A percentile compares a stretch with the other conserved stretches of the same genome.
Evolutionary conservation across 2,888 invertebrate species (phyloP).

Genomic region (Lomographa bimaculata): DNA sequence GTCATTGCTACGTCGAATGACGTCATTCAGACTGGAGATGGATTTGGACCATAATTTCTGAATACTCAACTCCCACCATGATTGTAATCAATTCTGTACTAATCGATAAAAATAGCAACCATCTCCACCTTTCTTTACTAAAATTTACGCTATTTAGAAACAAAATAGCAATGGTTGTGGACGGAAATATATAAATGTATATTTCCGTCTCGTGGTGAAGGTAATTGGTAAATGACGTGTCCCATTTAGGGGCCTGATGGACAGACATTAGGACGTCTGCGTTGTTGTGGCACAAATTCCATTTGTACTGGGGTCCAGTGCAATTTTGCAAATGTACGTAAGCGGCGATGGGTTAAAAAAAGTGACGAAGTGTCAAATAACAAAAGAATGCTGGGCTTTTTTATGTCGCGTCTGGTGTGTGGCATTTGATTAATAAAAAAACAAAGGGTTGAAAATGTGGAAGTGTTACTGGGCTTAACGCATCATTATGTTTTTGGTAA

Average conservation of each 20-base stretch:
- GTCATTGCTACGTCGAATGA: slow-evolving; percentile 78
- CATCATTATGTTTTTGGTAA: too few species aligned
- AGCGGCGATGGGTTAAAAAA: slow-evolving; percentile 59
- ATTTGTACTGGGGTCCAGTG: slow-evolving; percentile 69
- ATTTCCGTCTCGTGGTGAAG: slow-evolving; percentile 25
- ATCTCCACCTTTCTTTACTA: slow-evolving; percentile 36
- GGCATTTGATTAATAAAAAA: slow-evolving; percentile 19
- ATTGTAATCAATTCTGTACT: slow-evolving; percentile 4
- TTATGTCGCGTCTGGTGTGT: slow-evolving; percentile 30
- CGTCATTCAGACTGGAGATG: slow-evolving; percentile 78
- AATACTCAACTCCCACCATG: slow-evolving; percentile 53
- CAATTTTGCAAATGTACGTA: slow-evolving; percentile 71
- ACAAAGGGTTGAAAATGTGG: slow-evolving; percentile 12
- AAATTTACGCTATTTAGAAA: background rate
- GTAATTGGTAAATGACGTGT: slow-evolving; percentile 77
- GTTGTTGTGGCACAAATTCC: slow-evolving; percentile 65
- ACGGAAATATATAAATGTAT: too few species aligned
- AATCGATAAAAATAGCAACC: slow-evolving; percentile 33
- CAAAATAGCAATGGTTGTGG: slow-evolving; percentile 43
- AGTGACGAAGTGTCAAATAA: slow-evolving; percentile 62
- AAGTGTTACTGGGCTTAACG: background rate
- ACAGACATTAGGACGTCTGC: slow-evolving; percentile 79
- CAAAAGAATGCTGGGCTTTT: slow-evolving; percentile 39
- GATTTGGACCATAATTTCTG: slow-evolving; percentile 79
- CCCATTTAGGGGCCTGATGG: slow-evolving; percentile 79